These are phyloP conservation scores for Standfussiana lucernea DNA, from an alignment of 2,888 invertebrate genomes.

Conservation along the genomic window DNA sequence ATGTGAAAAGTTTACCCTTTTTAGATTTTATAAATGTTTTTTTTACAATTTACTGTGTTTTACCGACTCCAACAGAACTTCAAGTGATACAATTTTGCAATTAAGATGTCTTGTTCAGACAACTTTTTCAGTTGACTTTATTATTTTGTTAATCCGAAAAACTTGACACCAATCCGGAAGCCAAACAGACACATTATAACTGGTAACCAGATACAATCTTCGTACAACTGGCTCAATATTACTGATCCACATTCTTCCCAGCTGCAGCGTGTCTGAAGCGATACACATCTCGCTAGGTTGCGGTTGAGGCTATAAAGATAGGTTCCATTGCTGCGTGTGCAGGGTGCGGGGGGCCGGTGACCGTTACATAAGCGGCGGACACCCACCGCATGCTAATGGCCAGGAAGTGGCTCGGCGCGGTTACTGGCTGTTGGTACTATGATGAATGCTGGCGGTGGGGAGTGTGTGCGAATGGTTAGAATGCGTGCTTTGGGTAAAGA, in stretches of 20 bases:
- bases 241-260: slow-evolving; percentile 28
- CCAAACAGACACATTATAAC: slow-evolving; percentile 10
- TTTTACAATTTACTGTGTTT: slow-evolving; percentile 12
- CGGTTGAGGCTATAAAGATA: slow-evolving; percentile 19
- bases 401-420: slow-evolving; percentile 67
- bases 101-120: neutral
- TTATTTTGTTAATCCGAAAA: slow-evolving; percentile 1
- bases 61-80: neutral
- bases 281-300: slow-evolving; percentile 33
- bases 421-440: slow-evolving; percentile 24
- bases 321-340: slow-evolving; percentile 50
- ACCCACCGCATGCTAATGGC: slow-evolving; percentile 68
- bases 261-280: slow-evolving; percentile 10
- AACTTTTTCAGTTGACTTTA: neutral
- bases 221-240: slow-evolving; percentile 23
- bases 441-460: slow-evolving; percentile 33
- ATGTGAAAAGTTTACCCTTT: neutral
- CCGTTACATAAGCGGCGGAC: slow-evolving; percentile 68
- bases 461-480: slow-evolving; percentile 12
- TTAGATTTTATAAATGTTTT: neutral
- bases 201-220: slow-evolving; percentile 35
- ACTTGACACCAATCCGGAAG: slow-evolving; percentile 18
- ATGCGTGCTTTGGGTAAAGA: slow-evolving; percentile 40
- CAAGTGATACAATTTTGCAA: neutral
- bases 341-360: slow-evolving; percentile 48